A percentile compares a stretch with the other conserved stretches of the same genome.
These are phyloP conservation scores for Anas acuta DNA, from an alignment of 2,797 vertebrate species.

Conservation along the genomic window DNA sequence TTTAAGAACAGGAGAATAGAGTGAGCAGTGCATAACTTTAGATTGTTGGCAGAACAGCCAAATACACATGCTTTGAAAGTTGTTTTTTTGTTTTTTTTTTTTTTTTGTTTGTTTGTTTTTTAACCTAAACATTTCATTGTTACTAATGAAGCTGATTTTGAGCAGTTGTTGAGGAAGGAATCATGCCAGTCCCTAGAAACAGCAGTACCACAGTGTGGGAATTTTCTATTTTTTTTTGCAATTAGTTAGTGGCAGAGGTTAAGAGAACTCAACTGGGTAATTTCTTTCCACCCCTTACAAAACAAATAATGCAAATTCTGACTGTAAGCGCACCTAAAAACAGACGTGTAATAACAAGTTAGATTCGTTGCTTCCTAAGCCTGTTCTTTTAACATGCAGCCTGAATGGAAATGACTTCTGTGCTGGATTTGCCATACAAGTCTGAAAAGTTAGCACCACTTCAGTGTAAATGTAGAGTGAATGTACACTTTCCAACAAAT, in stretches of 20 bases:
- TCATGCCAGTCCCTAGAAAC: background rate
- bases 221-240: background rate
- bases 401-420: background rate
- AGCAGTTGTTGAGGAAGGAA: background rate
- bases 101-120: too few species aligned
- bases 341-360: fast-evolving
- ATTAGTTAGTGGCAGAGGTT: background rate
- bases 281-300: background rate
- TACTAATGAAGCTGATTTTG: background rate
- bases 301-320: background rate
- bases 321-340: background rate
- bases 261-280: background rate
- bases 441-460: background rate
- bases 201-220: background rate
- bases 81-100: too few species aligned
- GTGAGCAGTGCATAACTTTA: background rate
- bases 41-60: background rate
- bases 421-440: background rate
- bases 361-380: background rate
- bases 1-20: background rate
- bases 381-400: background rate
- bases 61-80: background rate
- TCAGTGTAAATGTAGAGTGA: background rate
- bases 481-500: background rate
- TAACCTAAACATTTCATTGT: background rate